Conservation (phyloP, 2,797 vertebrate species). For the Lepilemur septentrionalis region DNA sequence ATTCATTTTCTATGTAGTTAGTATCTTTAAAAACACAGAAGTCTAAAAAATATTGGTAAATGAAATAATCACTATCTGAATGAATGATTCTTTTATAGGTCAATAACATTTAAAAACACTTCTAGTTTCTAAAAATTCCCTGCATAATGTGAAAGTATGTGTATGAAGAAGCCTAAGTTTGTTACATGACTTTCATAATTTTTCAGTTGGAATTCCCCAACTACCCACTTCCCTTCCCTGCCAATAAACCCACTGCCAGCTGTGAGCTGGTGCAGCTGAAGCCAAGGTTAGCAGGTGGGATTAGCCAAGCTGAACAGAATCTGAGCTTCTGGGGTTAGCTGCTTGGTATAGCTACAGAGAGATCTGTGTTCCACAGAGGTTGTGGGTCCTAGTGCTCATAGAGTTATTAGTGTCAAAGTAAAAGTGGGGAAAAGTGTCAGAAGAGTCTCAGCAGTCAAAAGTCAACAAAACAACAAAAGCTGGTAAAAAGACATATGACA, state of each 20-base stretch:
- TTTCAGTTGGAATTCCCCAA: constrained; percentile 38
- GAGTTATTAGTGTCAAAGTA: background rate
- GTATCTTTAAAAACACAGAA: background rate
- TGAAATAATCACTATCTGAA: constrained; percentile 43
- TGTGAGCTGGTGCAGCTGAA: constrained; percentile 5
- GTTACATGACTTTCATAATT: constrained; percentile 28
- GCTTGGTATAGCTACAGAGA: background rate
- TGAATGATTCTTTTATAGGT: constrained; percentile 29
- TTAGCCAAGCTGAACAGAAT: constrained; percentile 58
- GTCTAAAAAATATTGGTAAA: background rate
- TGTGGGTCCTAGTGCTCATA: background rate
- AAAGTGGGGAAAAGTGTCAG: background rate
- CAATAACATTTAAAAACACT: background rate
- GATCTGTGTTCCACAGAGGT: background rate
- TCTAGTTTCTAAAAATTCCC: background rate
- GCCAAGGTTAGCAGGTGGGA: constrained; percentile 70
- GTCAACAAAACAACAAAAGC: background rate
- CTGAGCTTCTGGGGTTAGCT: constrained; percentile 26
- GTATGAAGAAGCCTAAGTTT: background rate
- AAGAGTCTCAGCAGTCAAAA: background rate
- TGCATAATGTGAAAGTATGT: background rate
- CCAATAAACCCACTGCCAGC: constrained; percentile 44
- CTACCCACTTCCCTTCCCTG: background rate
- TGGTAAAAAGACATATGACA: background rate
- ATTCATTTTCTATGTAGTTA: constrained; percentile 26